Percentiles rank a stretch among this genome's conserved stretches.
Conservation (phyloP, 2,797 vertebrate genomes). For the Lerista edwardsae region DNA sequence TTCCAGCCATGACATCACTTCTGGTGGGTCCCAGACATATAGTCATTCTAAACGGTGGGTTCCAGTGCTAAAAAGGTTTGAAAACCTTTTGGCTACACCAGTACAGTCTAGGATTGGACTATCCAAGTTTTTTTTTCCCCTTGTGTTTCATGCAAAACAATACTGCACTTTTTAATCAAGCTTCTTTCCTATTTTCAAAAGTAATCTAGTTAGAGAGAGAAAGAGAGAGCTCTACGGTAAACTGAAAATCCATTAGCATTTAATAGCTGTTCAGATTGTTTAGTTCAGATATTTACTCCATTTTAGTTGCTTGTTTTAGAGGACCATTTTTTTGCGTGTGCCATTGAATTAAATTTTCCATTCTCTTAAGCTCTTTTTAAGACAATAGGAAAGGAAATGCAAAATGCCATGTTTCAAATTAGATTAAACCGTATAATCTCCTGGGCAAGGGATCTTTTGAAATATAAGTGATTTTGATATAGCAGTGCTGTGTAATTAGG, state of each 20-base stretch:
- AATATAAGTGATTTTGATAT: slow-evolving; percentile 33
- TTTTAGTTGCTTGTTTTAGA: slow-evolving; percentile 19
- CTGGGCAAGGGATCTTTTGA: slow-evolving; percentile 13
- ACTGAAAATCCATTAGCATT: slow-evolving; percentile 38
- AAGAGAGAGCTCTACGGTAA: slow-evolving; percentile 5
- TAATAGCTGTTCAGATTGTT: slow-evolving; percentile 31
- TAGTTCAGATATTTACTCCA: slow-evolving; percentile 32
- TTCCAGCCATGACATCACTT: too few species aligned
- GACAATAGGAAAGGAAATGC: slow-evolving; percentile 32
- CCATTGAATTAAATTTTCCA: slow-evolving; percentile 34
- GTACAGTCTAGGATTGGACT: too few species aligned
- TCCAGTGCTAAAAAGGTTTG: too few species aligned
- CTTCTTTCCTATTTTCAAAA: slow-evolving; percentile 16
- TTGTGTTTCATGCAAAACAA: slow-evolving; percentile 6
- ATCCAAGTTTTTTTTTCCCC: neutral
- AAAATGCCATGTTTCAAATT: slow-evolving; percentile 38
- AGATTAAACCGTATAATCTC: slow-evolving; percentile 28
- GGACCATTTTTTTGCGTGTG: neutral
- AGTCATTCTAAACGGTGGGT: too few species aligned
- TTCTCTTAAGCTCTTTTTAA: slow-evolving; percentile 34
- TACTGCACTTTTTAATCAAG: slow-evolving; percentile 10
- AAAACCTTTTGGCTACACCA: too few species aligned
- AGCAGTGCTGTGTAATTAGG: slow-evolving; percentile 29
- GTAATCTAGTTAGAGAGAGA: slow-evolving; percentile 15
- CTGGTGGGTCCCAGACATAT: too few species aligned